A percentile compares a stretch with the other conserved stretches of the same genome.
Evolutionary conservation across 2,888 invertebrate species (phyloP).

Genomic region (Acleris literana): DNA sequence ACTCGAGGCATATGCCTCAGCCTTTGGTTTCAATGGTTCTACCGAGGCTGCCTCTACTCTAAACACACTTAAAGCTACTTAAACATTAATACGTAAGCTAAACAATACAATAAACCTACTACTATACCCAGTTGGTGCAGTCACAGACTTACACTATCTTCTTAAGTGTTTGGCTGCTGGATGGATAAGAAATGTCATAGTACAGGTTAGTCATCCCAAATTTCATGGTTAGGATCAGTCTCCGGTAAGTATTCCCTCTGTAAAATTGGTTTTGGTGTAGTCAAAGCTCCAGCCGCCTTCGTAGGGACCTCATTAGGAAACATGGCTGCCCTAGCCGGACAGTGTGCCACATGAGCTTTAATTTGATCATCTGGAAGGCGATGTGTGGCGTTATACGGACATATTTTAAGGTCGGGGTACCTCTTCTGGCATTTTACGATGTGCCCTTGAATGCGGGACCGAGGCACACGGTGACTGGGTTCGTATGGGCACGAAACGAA

Average conservation of each 20-base stretch:
- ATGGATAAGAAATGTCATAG: neutral
- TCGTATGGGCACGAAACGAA: conserved; percentile 83
- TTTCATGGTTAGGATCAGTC: conserved; percentile 57
- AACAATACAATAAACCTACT: too few species aligned
- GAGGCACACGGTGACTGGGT: conserved; percentile 71
- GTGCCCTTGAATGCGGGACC: conserved; percentile 79
- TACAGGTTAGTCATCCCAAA: conserved; percentile 54
- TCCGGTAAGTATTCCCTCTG: conserved; percentile 51
- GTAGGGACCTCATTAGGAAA: conserved; percentile 42
- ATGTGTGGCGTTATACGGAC: conserved; percentile 83
- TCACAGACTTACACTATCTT: too few species aligned
- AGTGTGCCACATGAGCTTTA: conserved; percentile 47
- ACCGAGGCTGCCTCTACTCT: too few species aligned
- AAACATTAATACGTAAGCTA: too few species aligned
- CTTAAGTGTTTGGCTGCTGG: too few species aligned
- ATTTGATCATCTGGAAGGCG: conserved; percentile 67
- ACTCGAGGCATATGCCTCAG: too few species aligned
- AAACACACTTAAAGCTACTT: too few species aligned
- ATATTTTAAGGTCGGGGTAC: conserved; percentile 68
- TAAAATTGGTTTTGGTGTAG: conserved; percentile 45
- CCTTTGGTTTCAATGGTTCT: too few species aligned
- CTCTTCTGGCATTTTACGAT: conserved; percentile 80
- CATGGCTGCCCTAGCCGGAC: conserved; percentile 44
- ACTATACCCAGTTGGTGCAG: too few species aligned
- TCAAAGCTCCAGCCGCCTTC: conserved; percentile 38